A percentile compares a stretch with the other conserved stretches of the same genome.
Evolutionary conservation across 2,797 vertebrate genomes (phyloP).

Genomic region (Lacerta bilineata): DNA sequence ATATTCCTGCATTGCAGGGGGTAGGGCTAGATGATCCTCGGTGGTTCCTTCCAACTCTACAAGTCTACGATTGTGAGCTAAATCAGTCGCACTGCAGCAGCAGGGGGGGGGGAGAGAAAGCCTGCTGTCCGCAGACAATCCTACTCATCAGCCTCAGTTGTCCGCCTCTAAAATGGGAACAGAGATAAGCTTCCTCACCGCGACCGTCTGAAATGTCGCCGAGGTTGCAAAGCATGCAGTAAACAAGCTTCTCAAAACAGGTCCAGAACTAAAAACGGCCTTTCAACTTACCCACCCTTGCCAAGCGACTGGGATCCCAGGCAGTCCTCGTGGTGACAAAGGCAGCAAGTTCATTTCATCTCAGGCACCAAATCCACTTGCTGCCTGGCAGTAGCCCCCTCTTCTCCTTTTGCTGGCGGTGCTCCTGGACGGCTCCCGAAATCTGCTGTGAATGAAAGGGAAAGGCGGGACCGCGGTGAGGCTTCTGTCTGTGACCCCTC

Average conservation of each 20-base stretch:
- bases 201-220: background rate
- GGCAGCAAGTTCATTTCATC: constrained; percentile 54
- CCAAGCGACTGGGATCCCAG: constrained; percentile 44
- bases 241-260: constrained; percentile 9
- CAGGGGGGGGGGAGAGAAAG: background rate
- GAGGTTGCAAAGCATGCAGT: background rate
- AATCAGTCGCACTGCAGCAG: background rate
- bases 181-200: background rate
- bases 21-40: too few relatives aligned
- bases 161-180: background rate
- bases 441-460: constrained; percentile 74
- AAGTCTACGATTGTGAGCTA: too few relatives aligned
- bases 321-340: constrained; percentile 32
- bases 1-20: too few relatives aligned
- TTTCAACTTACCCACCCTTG: constrained; percentile 70
- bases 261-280: constrained; percentile 41
- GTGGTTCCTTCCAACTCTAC: too few relatives aligned
- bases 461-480: constrained; percentile 71
- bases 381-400: constrained; percentile 29
- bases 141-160: background rate
- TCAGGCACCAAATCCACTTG: constrained; percentile 56
- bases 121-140: background rate
- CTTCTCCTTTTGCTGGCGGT: constrained; percentile 47
- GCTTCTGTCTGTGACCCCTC: constrained; percentile 81
- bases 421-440: constrained; percentile 63